phyloP scores from a whole-genome alignment of 2,797 vertebrate genomes.

The Rhynchonycteris naso region DNA sequence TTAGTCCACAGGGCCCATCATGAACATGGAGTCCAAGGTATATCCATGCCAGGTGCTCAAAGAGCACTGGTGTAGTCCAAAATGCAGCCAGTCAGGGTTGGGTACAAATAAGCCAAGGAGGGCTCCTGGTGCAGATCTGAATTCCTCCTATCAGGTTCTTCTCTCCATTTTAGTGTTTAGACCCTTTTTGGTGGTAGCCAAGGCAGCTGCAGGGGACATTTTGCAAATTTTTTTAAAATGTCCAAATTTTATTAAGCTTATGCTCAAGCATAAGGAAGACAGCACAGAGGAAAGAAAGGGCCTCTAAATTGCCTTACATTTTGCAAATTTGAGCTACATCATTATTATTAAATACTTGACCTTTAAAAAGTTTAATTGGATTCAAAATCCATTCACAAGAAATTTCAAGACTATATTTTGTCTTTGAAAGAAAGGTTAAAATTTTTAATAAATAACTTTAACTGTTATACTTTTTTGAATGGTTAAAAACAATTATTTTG shows the following conservation, averaged over 20 bases:
- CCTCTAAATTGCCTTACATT: background rate
- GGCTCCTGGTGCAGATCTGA: background rate
- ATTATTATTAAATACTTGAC: background rate
- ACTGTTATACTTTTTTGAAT: background rate
- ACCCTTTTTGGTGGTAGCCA: background rate
- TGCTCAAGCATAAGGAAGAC: no score
- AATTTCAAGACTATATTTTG: background rate
- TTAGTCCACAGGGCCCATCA: background rate
- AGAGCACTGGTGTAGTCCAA: background rate
- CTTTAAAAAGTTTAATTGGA: background rate
- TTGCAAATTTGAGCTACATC: background rate
- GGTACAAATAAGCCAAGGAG: background rate
- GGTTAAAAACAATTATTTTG: background rate
- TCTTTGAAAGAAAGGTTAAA: background rate
- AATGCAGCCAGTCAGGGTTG: background rate
- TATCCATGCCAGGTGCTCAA: background rate
- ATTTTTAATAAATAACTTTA: background rate
- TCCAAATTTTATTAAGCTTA: no score
- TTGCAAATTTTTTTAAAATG: no score
- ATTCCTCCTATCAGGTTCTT: background rate
- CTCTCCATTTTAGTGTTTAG: background rate
- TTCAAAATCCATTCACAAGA: constrained; percentile 36
- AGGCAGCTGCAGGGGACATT: background rate
- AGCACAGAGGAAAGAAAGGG: no score
- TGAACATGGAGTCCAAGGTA: background rate